Evolutionary conservation across 2,888 invertebrate species (phyloP).

Genomic region (Fragum fragum): DNA sequence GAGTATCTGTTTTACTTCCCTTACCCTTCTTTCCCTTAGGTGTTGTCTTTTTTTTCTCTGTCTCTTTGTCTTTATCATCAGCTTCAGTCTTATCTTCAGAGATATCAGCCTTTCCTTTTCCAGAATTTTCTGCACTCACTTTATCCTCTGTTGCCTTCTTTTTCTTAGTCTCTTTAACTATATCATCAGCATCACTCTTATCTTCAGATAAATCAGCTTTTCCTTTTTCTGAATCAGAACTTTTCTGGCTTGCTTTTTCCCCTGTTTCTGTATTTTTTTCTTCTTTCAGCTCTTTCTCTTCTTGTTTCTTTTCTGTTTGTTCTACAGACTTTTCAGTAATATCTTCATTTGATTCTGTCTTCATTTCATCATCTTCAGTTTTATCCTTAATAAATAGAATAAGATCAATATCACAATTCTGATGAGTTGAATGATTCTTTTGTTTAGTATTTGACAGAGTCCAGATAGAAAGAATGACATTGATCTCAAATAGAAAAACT

Average conservation of each 20-base stretch:
- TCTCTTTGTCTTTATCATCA: constrained; percentile 38
- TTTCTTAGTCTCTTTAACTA: not conserved
- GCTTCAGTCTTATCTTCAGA: constrained; percentile 45
- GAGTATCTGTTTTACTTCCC: constrained; percentile 17
- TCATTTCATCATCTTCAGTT: constrained; percentile 16
- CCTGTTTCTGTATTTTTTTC: not conserved
- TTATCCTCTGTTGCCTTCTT: not conserved
- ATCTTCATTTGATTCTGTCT: constrained; percentile 30
- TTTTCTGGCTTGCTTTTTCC: not conserved
- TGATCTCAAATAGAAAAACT: no score
- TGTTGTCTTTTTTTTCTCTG: constrained; percentile 53
- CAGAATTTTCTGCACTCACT: no score
- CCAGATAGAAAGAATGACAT: no score
- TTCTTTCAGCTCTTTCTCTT: constrained; percentile 27
- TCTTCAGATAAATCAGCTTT: constrained; percentile 28
- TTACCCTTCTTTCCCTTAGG: constrained; percentile 33
- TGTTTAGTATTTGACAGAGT: no score
- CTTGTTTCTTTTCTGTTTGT: constrained; percentile 17
- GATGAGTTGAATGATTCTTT: no score
- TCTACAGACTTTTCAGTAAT: not conserved
- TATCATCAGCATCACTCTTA: not conserved
- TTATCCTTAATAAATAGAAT: no score
- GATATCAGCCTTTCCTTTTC: no score
- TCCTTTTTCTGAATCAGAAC: constrained; percentile 22
- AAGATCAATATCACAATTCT: no score